Conservation (phyloP, 2,797 vertebrate genomes). For the Lagorchestes hirsutus region DNA sequence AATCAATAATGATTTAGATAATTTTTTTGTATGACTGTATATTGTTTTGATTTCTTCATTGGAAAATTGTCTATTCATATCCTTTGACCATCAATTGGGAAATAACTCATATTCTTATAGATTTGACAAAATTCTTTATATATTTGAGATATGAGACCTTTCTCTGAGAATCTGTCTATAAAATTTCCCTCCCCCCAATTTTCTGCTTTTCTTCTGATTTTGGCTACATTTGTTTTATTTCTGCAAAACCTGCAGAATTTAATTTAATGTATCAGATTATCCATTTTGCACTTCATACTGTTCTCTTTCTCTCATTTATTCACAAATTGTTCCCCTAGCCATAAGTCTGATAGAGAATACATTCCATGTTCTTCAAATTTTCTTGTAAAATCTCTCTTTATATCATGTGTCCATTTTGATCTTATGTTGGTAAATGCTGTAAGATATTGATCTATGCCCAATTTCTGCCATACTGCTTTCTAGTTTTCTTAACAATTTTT, state of each 20-base stretch:
- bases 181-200: not conserved
- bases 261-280: not conserved
- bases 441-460: not conserved
- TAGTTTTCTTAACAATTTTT: not conserved
- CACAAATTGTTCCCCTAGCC: not conserved
- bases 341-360: not conserved
- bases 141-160: not conserved
- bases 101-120: not conserved
- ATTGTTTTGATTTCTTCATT: not conserved
- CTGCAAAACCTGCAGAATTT: not conserved
- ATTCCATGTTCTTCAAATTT: not conserved
- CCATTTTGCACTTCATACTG: not conserved
- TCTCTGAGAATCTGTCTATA: not conserved
- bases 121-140: not conserved
- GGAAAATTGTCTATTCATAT: not conserved
- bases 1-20: not conserved
- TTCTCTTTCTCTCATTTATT: not conserved
- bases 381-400: not conserved
- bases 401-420: not conserved
- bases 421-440: not conserved
- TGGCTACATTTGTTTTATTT: not conserved
- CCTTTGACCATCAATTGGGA: not conserved
- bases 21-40: not conserved
- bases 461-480: not conserved
- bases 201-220: not conserved